A percentile compares a stretch with the other conserved stretches of the same genome.
phyloP scores from a whole-genome alignment of 2,888 invertebrate genomes.

The Drosophila hawaiiensis region DNA sequence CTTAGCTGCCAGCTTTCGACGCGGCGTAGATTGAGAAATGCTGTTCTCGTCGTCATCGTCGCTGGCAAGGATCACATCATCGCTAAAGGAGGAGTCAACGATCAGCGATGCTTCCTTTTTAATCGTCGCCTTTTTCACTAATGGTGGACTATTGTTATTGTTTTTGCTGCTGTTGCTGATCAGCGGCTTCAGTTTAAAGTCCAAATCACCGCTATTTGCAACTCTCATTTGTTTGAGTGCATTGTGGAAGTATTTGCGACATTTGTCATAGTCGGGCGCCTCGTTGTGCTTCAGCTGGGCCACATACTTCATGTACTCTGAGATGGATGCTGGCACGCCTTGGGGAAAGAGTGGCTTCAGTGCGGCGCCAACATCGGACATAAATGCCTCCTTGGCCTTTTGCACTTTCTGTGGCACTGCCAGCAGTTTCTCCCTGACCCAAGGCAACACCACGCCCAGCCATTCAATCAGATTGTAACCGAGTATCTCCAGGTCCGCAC shows the following conservation, averaged over 20 bases:
- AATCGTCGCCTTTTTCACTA: conserved; percentile 33
- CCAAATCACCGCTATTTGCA: conserved; percentile 87
- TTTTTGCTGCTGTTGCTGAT: conserved; percentile 38
- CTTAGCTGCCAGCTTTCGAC: conserved; percentile 35
- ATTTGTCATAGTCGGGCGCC: conserved; percentile 90
- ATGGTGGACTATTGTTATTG: conserved; percentile 53
- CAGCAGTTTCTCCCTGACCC: conserved; percentile 89
- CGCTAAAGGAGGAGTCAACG: conserved; percentile 40
- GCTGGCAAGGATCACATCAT: conserved; percentile 66
- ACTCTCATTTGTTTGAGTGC: conserved; percentile 89
- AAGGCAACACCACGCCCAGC: conserved; percentile 93
- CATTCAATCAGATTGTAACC: conserved; percentile 97
- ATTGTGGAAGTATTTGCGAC: conserved; percentile 88
- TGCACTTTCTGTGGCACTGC: conserved; percentile 88
- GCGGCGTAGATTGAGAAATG: conserved; percentile 32
- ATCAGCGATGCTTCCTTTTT: conserved; percentile 28
- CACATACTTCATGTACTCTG: conserved; percentile 89
- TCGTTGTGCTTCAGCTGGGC: conserved; percentile 89
- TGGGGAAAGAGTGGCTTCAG: conserved; percentile 82
- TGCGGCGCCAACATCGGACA: conserved; percentile 86
- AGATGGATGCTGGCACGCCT: conserved; percentile 86
- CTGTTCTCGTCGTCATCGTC: conserved; percentile 67
- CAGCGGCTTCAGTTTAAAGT: conserved; percentile 68
- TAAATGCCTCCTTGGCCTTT: conserved; percentile 89
- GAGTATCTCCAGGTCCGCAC: conserved; percentile 97